Percentiles rank a stretch among this genome's conserved stretches.
phyloP scores from a whole-genome alignment of 2,888 invertebrate species.

The Heteropelma amictum region DNA sequence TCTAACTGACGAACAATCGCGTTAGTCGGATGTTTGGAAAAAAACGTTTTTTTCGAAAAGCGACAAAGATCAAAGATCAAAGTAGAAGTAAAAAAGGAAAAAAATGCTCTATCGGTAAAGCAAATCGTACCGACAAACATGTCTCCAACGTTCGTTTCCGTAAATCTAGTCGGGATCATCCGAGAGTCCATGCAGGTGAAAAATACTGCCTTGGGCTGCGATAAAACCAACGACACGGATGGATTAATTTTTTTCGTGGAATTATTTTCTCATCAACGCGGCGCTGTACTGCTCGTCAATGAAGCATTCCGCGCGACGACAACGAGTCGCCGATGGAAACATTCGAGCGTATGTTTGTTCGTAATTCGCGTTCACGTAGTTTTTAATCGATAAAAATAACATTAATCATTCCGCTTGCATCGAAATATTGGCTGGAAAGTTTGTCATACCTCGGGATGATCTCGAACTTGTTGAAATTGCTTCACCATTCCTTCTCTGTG shows the following conservation, averaged over 20 bases:
- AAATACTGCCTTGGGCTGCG: constrained; percentile 96
- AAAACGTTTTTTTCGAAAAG: not conserved
- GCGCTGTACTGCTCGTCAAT: too few relatives aligned
- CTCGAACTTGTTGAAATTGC: constrained; percentile 93
- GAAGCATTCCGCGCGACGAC: not conserved
- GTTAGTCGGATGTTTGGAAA: not conserved
- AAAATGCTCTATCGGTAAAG: constrained; percentile 25
- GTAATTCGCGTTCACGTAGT: not conserved
- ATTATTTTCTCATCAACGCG: not conserved
- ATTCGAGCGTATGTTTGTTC: too few relatives aligned
- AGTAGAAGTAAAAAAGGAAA: not conserved
- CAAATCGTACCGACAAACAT: constrained; percentile 92
- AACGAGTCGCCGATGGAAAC: not conserved
- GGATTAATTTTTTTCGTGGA: constrained; percentile 24
- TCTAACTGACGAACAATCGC: constrained; percentile 83
- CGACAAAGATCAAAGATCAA: too few relatives aligned
- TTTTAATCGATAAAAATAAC: not conserved
- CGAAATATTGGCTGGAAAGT: constrained; percentile 16
- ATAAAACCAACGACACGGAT: constrained; percentile 62
- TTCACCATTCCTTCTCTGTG: constrained; percentile 92
- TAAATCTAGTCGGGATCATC: constrained; percentile 97
- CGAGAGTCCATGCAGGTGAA: constrained; percentile 99
- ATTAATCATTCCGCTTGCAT: not conserved
- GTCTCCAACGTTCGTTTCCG: constrained; percentile 96
- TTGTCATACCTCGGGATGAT: constrained; percentile 89